Conservation (phyloP, 53 echinoderm and acorn worm species). For the Apostichopus leukothele region DNA sequence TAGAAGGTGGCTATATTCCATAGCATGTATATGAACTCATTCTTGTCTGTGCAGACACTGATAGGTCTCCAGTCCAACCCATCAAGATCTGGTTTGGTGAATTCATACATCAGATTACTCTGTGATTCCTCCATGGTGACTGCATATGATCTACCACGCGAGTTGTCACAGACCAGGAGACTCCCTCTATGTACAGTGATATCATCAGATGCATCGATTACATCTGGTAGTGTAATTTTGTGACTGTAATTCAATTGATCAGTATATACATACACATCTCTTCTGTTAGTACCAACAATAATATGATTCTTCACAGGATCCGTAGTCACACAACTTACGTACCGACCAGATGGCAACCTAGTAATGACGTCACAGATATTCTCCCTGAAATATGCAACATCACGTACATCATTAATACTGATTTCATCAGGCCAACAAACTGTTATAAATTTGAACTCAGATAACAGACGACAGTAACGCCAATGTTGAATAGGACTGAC, state of each 20-base stretch:
- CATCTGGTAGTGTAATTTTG: not conserved
- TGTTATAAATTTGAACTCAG: not conserved
- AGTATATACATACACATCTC: not conserved
- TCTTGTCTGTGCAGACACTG: constrained; percentile 2
- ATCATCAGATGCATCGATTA: not conserved
- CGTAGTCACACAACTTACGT: not conserved
- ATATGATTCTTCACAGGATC: not conserved
- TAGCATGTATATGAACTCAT: not conserved
- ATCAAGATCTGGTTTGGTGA: not conserved
- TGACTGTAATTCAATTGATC: not conserved
- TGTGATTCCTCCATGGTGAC: not conserved
- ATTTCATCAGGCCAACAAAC: constrained; percentile 4
- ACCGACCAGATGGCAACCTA: not conserved
- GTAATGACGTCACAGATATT: not conserved
- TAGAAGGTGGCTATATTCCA: not conserved
- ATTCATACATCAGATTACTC: not conserved
- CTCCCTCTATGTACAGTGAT: not conserved
- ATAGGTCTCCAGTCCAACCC: not conserved
- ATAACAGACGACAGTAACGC: not conserved
- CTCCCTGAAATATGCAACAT: not conserved
- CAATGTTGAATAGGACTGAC: not conserved
- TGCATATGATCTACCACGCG: not conserved
- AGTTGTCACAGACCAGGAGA: constrained; percentile 5
- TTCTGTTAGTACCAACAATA: not conserved
- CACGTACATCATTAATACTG: not conserved